phyloP scores from a whole-genome alignment of 2,113 vertebrate genomes.

The Larimichthys polyactis region DNA sequence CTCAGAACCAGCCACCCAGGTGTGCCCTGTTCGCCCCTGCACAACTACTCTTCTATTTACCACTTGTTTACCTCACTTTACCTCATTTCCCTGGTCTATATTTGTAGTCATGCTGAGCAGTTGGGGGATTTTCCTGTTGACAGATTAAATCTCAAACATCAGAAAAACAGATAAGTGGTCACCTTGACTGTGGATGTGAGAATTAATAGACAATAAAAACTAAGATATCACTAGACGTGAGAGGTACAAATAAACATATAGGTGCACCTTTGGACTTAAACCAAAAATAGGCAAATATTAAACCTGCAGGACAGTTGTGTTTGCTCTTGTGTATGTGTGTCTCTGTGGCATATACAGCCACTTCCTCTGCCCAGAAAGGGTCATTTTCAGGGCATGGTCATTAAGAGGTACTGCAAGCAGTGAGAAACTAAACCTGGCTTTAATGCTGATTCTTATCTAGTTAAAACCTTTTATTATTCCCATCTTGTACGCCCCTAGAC shows the following conservation, averaged over 20 bases:
- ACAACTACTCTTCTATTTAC: constrained; percentile 64
- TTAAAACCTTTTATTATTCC: background rate
- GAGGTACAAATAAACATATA: constrained; percentile 5
- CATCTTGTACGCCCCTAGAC: background rate
- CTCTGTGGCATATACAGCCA: background rate
- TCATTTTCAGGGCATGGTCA: constrained; percentile 30
- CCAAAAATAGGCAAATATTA: constrained; percentile 13
- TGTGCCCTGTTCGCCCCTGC: constrained; percentile 44
- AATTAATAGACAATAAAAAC: constrained; percentile 39
- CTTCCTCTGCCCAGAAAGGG: constrained; percentile 31
- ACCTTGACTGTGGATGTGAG: constrained; percentile 12
- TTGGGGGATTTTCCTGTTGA: constrained; percentile 65
- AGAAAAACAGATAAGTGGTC: constrained; percentile 53
- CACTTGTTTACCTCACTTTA: constrained; percentile 71
- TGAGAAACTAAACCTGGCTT: constrained; percentile 21
- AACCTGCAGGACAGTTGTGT: constrained; percentile 15
- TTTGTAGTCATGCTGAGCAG: constrained; percentile 52
- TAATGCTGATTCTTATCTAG: background rate
- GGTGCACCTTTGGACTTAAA: constrained; percentile 8
- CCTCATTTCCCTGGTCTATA: constrained; percentile 61
- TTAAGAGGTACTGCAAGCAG: constrained; percentile 16
- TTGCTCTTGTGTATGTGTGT: constrained; percentile 5
- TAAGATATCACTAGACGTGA: background rate
- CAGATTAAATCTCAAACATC: constrained; percentile 44
- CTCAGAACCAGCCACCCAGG: constrained; percentile 66